Conservation (phyloP, 2,888 invertebrate genomes). For the Crocallis elinguaria region DNA sequence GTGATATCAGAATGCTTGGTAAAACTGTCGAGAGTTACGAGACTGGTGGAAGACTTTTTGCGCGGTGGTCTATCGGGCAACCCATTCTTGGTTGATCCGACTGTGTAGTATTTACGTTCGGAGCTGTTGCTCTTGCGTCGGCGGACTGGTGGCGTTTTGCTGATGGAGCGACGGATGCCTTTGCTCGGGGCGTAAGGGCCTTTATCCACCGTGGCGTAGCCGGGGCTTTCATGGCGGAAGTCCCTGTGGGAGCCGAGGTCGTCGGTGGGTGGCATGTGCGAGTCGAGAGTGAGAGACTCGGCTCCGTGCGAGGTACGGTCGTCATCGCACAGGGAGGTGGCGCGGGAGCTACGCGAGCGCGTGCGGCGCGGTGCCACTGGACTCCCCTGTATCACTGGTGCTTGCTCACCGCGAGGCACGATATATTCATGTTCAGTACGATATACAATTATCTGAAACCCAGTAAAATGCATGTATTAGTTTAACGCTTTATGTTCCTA, state of each 20-base stretch:
- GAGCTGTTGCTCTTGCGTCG: conserved; percentile 79
- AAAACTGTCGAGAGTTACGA: conserved; percentile 81
- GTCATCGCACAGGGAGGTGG: conserved; percentile 86
- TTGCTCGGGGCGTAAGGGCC: conserved; percentile 86
- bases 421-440: conserved; percentile 88
- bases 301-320: conserved; percentile 89
- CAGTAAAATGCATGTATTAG: conserved; percentile 6
- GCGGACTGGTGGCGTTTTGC: conserved; percentile 77
- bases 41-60: conserved; percentile 84
- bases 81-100: conserved; percentile 72
- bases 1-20: conserved; percentile 77
- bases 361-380: conserved; percentile 84
- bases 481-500: background rate
- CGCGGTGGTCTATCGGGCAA: conserved; percentile 87
- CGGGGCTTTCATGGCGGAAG: conserved; percentile 82
- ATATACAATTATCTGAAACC: conserved; percentile 86
- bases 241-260: conserved; percentile 65
- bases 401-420: conserved; percentile 75
- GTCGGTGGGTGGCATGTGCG: conserved; percentile 61
- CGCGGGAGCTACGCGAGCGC: conserved; percentile 81
- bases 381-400: conserved; percentile 65
- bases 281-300: conserved; percentile 86
- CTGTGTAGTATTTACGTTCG: conserved; percentile 88
- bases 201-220: conserved; percentile 92
- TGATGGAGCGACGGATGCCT: conserved; percentile 81